Evolutionary conservation across 2,113 vertebrate genomes (phyloP).

Genomic region (Copsychus sechellarum): DNA sequence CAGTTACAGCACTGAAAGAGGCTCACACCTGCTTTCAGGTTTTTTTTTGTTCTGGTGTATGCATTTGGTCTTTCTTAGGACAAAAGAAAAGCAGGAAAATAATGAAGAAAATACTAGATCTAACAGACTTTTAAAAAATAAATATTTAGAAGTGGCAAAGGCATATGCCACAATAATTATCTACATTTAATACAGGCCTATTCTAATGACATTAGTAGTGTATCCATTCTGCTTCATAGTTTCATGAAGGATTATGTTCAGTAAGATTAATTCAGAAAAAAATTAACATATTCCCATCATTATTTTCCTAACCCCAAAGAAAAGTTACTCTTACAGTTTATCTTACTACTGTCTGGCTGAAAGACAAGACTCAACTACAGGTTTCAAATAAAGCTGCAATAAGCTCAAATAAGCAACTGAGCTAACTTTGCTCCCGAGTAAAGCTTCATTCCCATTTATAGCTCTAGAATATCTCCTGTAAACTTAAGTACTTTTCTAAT

Average conservation of each 20-base stretch:
- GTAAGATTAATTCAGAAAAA: neutral
- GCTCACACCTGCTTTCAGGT: accelerated
- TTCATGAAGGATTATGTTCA: neutral
- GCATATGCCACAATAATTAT: neutral
- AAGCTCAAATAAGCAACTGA: neutral
- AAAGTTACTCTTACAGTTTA: neutral
- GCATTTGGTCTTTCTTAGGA: neutral
- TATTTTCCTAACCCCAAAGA: neutral
- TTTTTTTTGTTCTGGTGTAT: neutral
- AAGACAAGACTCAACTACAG: neutral
- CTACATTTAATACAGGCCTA: neutral
- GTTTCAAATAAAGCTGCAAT: neutral
- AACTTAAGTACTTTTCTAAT: neutral
- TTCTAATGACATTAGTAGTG: neutral
- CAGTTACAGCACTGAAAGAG: neutral
- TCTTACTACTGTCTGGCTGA: neutral
- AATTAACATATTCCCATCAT: neutral
- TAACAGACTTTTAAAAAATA: accelerated
- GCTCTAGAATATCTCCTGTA: neutral
- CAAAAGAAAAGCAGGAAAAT: neutral
- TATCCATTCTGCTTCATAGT: neutral
- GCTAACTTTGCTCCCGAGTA: neutral
- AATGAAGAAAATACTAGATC: neutral
- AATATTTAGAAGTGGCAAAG: neutral
- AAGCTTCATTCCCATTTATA: neutral